A percentile compares a stretch with the other conserved stretches of the same genome.
phyloP scores from a whole-genome alignment of 1,140 invertebrate species.

The Trypoxylus dichotomus region DNA sequence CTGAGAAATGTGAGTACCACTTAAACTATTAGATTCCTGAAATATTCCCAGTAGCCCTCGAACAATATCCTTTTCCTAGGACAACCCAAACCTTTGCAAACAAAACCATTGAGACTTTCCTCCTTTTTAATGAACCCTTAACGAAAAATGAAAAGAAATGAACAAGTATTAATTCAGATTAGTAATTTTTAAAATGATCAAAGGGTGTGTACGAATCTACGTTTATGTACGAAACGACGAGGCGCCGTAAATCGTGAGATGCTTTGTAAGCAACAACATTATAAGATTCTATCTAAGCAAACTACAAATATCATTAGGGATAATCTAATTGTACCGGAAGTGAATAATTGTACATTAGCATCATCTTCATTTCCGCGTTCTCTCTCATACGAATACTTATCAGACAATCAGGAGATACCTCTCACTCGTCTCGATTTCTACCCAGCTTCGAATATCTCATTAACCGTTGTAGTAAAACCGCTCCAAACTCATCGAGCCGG shows the following conservation, averaged over 20 bases:
- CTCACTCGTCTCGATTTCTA: background rate
- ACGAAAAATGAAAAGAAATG: no score
- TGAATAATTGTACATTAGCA: constrained; percentile 5
- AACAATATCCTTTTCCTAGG: no score
- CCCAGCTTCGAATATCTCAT: constrained; percentile 1
- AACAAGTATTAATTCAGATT: no score
- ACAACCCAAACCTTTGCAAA: no score
- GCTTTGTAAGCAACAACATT: background rate
- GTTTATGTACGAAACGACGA: no score
- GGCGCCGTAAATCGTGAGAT: background rate
- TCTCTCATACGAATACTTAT: background rate
- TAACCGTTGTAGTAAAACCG: background rate
- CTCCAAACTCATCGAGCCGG: constrained; percentile 11
- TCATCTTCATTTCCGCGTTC: background rate
- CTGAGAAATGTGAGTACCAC: no score
- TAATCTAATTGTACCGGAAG: background rate
- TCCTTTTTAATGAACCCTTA: no score
- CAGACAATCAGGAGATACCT: background rate
- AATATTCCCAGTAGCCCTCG: no score
- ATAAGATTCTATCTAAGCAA: background rate
- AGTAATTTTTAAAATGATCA: no score
- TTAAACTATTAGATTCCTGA: no score
- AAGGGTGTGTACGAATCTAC: no score
- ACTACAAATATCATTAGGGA: background rate
- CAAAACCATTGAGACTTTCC: no score